These are phyloP conservation scores for Apolygus lucorum DNA, from an alignment of 1,140 invertebrate genomes.

Conservation along the genomic window DNA sequence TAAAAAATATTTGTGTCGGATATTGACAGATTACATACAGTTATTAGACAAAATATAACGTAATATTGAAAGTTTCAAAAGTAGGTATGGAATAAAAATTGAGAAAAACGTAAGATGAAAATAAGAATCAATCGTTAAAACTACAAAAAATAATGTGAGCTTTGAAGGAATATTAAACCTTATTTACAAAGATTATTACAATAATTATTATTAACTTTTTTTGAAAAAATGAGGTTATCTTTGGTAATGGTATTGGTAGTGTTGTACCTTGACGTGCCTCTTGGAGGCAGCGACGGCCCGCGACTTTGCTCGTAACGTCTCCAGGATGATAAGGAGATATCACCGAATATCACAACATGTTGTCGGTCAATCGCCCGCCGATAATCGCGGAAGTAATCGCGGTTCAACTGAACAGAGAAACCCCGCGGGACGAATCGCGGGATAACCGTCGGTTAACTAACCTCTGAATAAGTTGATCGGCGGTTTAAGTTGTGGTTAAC, in stretches of 20 bases:
- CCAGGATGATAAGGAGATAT: not conserved
- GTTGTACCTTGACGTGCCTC: conserved; percentile 14
- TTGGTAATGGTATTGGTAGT: not conserved
- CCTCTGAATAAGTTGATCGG: not conserved
- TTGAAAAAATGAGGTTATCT: too few relatives aligned
- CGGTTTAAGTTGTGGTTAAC: not conserved
- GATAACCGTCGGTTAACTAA: not conserved
- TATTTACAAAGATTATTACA: not conserved
- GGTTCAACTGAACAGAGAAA: not conserved
- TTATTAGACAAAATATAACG: too few relatives aligned
- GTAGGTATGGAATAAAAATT: too few relatives aligned
- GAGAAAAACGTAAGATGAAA: too few relatives aligned
- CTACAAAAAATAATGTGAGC: too few relatives aligned
- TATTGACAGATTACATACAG: too few relatives aligned
- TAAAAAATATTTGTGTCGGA: too few relatives aligned
- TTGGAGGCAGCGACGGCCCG: conserved; percentile 21
- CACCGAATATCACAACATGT: not conserved
- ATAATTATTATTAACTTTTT: not conserved
- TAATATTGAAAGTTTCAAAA: too few relatives aligned
- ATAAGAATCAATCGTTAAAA: too few relatives aligned
- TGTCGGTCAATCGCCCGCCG: not conserved
- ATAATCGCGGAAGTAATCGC: not conserved
- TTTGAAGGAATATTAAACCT: not conserved
- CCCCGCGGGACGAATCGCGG: not conserved
- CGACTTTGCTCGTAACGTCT: conserved; percentile 17